These are phyloP conservation scores for Cosmia pyralina DNA, from an alignment of 2,888 invertebrate species.

Conservation along the genomic window DNA sequence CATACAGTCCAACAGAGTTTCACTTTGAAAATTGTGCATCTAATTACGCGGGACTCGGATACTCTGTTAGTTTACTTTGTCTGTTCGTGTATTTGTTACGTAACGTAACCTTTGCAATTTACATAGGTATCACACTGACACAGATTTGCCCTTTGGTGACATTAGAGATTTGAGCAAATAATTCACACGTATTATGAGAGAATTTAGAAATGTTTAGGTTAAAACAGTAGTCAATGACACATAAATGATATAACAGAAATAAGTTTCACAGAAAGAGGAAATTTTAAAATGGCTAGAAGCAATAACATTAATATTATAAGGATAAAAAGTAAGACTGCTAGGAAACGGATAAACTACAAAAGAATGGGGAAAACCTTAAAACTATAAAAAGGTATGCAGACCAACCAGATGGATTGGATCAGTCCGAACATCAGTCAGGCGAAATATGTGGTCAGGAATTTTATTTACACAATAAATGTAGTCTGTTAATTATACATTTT, in stretches of 20 bases:
- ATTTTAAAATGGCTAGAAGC: not conserved
- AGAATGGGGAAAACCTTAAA: not conserved
- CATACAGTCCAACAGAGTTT: conserved; percentile 56
- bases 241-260: not conserved
- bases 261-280: not conserved
- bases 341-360: not conserved
- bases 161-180: conserved; percentile 21
- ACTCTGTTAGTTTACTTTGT: conserved; percentile 59
- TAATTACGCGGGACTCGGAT: conserved; percentile 62
- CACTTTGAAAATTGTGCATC: conserved; percentile 63
- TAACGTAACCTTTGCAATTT: conserved; percentile 51
- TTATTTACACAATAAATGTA: conserved; percentile 32
- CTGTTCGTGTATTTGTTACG: conserved; percentile 41
- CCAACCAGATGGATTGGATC: conserved; percentile 24
- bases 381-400: not conserved
- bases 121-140: conserved; percentile 38
- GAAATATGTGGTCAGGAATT: conserved; percentile 32
- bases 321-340: not conserved
- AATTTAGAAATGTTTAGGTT: not conserved
- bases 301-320: not conserved
- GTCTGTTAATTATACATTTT: conserved; percentile 2
- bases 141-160: conserved; percentile 46
- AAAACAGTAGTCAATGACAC: not conserved
- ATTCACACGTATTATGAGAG: not conserved
- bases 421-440: conserved; percentile 1